Base-by-base conservation (phyloP, 1,140 invertebrate species). In the Meloidogyne exigua region DNA sequence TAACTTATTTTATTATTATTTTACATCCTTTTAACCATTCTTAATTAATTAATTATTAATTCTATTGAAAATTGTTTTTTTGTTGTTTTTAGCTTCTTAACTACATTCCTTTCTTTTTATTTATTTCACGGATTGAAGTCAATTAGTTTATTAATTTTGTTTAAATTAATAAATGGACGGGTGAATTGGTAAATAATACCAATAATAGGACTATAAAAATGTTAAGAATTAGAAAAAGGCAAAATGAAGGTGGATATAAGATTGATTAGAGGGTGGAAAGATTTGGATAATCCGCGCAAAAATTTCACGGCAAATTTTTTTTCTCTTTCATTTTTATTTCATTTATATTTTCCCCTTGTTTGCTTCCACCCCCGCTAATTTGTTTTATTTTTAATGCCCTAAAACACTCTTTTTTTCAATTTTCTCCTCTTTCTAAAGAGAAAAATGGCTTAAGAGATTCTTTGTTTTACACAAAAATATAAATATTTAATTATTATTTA, bases 281-380 rank as follows among this genome's bases (percentile, higher is more conserved):
- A n/a, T 57, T 57, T n/a, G 7, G 49, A 18, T 57, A 57, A 57
- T 57, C 49, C 49, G 18, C 49, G n/a, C 49, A 57, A 57, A n/a
- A 57, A 57, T n/a, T n/a, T 57, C 49, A 21, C 18, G 49, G 49
- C 49, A n/a, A 15, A 18, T 18, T 15, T 18, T 49, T 18, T 13
- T 5, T 1, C 4, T 57, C 7, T n/a, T 57, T n/a, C 13, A 15
- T 49, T 18, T 18, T 49, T 49, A 44, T 49, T 49, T 49, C 2
- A 49, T 49, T 49, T 18, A 49, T 39, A 39, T 49, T 57, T 57
- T 18, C 49, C 49, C 21, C 49, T 57, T 57, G 49, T 57, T 57
- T 57, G 49, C 18, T 57, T 57, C 49, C 49, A 57, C 49, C 49
- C 49, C 49, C 49, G 49, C 49, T 57, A 57, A 57, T 57, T 57